Evolutionary conservation across 1,140 invertebrate species (phyloP), one percentile per base, ranked within the genome.

Genomic region (Sogatella furcifera): DNA sequence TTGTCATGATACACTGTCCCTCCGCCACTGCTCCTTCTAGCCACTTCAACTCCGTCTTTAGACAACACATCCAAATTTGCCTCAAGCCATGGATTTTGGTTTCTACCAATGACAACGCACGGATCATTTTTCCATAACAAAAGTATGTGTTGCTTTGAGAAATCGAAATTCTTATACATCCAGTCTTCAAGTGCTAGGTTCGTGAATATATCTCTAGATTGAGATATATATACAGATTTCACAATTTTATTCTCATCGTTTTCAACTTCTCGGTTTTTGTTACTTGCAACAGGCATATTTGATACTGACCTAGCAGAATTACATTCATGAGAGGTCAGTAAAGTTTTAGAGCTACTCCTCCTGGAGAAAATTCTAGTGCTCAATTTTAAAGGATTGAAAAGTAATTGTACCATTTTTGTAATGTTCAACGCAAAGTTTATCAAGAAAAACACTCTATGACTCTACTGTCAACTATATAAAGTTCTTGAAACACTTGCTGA

Each of bases 21-120:
- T 60, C 96, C 97, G n/a, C 94, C 95, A 73, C 93, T 97, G 68
- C 93, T 91, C 17, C 95, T 79, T 55, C 96, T 79, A 0, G 86
- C 95, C 15, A 97, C 66, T 2, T 80, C 72, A 49, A 95, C 82
- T 15, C 81, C 81, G 21, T 79, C 74, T 34, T 83, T 78, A 52
- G 78, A 70, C 19, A 87, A 66, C 34, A 75, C 77, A 3, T 81
- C 75, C 57, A 75, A 63, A 71, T 97, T 90, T 2, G 88, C 84
- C 75, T 99, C 96, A 17, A 86, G 71, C 88, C 95, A 98, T 1
- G 95, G 92, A 76, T 99, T 99, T 73, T 98, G 96, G 76, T 98
- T 91, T 42, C 92, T 79, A 1, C 97, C 97, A 70, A 98, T 88
- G 0, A 98, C 95, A 53, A 99, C 89, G 71, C 90, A 89, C 0